Evolutionary conservation across 2,888 invertebrate species (phyloP), one percentile per base, ranked within the genome.

Genomic region (Automeris io): DNA sequence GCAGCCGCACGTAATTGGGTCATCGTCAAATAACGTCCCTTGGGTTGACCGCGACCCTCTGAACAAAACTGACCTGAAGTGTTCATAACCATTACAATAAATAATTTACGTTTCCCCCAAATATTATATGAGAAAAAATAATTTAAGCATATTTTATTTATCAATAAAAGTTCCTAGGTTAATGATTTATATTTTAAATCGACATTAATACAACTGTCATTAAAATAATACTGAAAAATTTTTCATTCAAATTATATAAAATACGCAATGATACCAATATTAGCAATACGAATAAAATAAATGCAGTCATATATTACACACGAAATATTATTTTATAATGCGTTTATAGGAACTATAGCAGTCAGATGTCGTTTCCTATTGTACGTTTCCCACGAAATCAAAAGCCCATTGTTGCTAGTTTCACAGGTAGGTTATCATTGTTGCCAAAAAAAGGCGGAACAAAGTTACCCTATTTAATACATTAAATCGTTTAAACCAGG

Each of bases 371-470:
- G 26, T 29, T 39, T 39, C 39, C 39, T 34, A 7, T 22, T 26
- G 19, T 16, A 29, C 26, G 9, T 26, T 26, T 76, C 80, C 58
- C 78, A 80, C 68, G 70, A 70, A 69, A 68, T 66, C 59, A 69
- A 64, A 57, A 55, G 58, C 57, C 72, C 52, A 73, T 76, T 70
- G 78, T 70, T 57, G 11, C 11, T 18, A 24, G 25, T 25, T 29
- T n/a, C 29, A 29, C 29, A 29, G 16, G 29, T 29, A 29, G n/a
- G 16, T 16, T 29, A 29, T 29, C 2, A 16, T 29, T 29, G 16
- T 29, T 16, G 16, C 5, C 11, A 29, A 26, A 29, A 29, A 7
- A 29, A 29, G 16, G 16, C 29, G 29, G 29, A 16, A 29, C 16
- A 29, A 8, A 16, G 8, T 29, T n/a, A 16, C 16, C 29, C 13